phyloP scores from a whole-genome alignment of 2,797 vertebrate species.

The Rhinichthys osculus region DNA sequence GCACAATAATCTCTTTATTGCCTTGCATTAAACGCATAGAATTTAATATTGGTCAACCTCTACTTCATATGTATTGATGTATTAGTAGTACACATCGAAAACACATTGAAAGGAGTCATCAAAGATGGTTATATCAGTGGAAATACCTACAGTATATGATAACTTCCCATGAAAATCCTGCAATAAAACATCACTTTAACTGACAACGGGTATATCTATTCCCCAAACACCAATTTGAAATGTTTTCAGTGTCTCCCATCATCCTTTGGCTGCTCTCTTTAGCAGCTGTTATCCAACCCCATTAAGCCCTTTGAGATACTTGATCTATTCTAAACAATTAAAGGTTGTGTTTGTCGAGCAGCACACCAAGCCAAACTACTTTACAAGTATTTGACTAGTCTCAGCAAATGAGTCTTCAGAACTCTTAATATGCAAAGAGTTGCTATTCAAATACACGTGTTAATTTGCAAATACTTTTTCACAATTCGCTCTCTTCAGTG shows the following conservation, averaged over 20 bases:
- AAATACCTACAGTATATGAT: not conserved
- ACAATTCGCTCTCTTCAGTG: not conserved
- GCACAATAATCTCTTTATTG: not conserved
- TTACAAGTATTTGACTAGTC: conserved; percentile 26
- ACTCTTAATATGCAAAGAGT: conserved; percentile 22
- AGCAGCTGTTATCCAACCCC: conserved; percentile 51
- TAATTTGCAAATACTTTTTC: conserved; percentile 1
- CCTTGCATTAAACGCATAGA: not conserved
- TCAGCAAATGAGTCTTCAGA: not conserved
- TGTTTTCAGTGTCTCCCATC: conserved; percentile 46
- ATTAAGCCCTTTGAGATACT: conserved; percentile 35
- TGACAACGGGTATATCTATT: conserved; percentile 7
- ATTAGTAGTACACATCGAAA: not conserved
- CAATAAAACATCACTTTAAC: conserved; percentile 12
- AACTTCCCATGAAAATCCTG: conserved; percentile 16
- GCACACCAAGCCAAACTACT: conserved; percentile 23
- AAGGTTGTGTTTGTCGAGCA: conserved; percentile 35
- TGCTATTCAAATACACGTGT: conserved; percentile 35
- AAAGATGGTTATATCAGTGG: not conserved
- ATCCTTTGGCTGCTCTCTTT: conserved; percentile 44
- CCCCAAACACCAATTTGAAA: conserved; percentile 37
- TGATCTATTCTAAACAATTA: conserved; percentile 43
- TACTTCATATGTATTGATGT: not conserved
- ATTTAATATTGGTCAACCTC: not conserved
- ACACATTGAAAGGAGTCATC: not conserved